Base-by-base conservation (phyloP, 2,888 invertebrate genomes). In the Sarcophaga caerulescens region DNA sequence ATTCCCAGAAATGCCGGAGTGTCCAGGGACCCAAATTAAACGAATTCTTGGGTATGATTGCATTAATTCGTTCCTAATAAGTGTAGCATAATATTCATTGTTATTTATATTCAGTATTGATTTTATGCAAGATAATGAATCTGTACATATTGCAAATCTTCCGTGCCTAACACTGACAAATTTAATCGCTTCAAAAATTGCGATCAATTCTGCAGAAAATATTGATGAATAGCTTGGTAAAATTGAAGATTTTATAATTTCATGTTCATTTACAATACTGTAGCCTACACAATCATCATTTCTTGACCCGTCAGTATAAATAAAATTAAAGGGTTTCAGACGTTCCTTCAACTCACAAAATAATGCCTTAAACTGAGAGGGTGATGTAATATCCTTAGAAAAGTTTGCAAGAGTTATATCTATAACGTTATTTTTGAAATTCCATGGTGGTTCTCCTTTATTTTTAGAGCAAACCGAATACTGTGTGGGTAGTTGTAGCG, bases 181-280 rank as follows among this genome's bases (percentile, higher is more conserved):
- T 23, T 23, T 23, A 25, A 25, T 25, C 5, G 25, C 25, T 23
- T 23, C 23, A 3, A 23, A 25, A 8, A 74, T 62, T 21, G 63
- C 74, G 4, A 74, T 74, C 4, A 74, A 4, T 47, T 74, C 62
- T 6, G 74, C 74, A 44, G 74, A 74, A 47, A 45, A 62, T 6
- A 74, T 63, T 14, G 74, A 45, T 19, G 62, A 45, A 23, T 62
- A 45, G 21, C 8, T 63, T 4, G 45, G 45, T 60, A 62, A 44
- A 45, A 62, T 5, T 44, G 62, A 60, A 4, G 44, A 45, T 74
- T 66, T 66, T 10, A 66, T 66, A n/a, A 66, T 66, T 44, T 45
- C 8, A 5, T 17, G 17, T 8, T 66, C 66, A 10, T 4, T 65
- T 25, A 65, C 35, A 25, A 65, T 65, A 25, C 23, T 63, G 14